Evolutionary conservation across 2,113 vertebrate species (phyloP), one percentile per base, ranked within the genome.

Genomic region (Ancistrus triradiatus): DNA sequence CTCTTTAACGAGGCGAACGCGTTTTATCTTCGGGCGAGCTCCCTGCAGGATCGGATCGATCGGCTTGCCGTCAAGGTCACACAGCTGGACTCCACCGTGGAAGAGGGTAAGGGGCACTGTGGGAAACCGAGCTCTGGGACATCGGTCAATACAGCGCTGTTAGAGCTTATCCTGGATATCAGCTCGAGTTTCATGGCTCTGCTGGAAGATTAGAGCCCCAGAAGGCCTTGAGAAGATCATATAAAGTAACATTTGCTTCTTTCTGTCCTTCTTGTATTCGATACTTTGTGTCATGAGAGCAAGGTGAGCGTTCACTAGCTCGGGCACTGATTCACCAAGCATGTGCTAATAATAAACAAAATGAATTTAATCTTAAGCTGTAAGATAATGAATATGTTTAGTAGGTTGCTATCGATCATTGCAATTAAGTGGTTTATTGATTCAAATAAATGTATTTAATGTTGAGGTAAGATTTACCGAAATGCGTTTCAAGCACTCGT

Each of bases 21-120:
- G 78, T 98, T 98, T 84, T 97, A 96, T 82, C 84, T 97, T 86
- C 90, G 96, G 73, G 92, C 95, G 77, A 98, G 92, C 85, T 97
- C 93, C 70, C 92, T 98, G 66, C 96, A 98, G 89, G 96, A 98
- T 82, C 92, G 96, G 77, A 96, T 98, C 35, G 95, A 98, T 88
- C 91, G 95, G 38, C 92, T 98, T 35, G 93, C 96, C 66, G 91
- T 98, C 84, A 98, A 98, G 89, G 96, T 98, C 78, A 98, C 96
- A 15, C 95, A 98, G 88, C 87, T 98, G 89, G 96, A 98, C 89
- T 98, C 96, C 35, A 95, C 95, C 0, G 95, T 98, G 66, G 96
- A 98, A 79, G 96, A 98, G 85, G 96, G 96, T 98, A 90, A 75
- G 92, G 87, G 80, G 80, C 77, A 59, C 60, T 67, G 73, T 63